Conservation (phyloP, 2,113 vertebrate genomes). For the Emydocephalus ijimae region DNA sequence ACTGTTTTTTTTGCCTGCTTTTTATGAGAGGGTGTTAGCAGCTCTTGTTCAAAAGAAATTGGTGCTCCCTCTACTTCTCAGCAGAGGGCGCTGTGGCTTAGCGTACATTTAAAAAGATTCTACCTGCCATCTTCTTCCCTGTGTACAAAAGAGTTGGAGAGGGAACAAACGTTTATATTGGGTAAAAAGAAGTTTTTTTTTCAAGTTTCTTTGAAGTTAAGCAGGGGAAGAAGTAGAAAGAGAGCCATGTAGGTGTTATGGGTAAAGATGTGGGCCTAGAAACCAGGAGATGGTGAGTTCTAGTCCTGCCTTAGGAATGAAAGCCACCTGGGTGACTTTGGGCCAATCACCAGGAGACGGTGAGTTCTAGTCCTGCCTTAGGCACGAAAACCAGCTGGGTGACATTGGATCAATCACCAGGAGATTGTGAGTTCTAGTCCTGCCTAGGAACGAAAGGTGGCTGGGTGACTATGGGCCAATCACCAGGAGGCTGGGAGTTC, state of each 20-base stretch:
- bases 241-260: no score
- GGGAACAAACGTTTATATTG: not conserved
- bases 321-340: fast-evolving
- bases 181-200: not conserved
- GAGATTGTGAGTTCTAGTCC: no score
- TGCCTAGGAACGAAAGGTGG: fast-evolving
- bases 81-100: not conserved
- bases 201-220: not conserved
- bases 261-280: not conserved
- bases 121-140: not conserved
- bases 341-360: fast-evolving
- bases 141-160: not conserved
- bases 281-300: not conserved
- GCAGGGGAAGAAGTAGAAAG: not conserved
- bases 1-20: not conserved
- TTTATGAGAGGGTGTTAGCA: not conserved
- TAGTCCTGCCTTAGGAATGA: no score
- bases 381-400: fast-evolving
- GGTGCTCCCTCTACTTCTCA: not conserved
- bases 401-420: not conserved
- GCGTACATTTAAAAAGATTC: not conserved
- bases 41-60: not conserved
- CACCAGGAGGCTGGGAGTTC: no score
- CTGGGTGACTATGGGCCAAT: no score
- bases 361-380: not conserved